Evolutionary conservation across 92 coral and sea anemone genomes (phyloP).

Genomic region (Zoanthus solanderi): DNA sequence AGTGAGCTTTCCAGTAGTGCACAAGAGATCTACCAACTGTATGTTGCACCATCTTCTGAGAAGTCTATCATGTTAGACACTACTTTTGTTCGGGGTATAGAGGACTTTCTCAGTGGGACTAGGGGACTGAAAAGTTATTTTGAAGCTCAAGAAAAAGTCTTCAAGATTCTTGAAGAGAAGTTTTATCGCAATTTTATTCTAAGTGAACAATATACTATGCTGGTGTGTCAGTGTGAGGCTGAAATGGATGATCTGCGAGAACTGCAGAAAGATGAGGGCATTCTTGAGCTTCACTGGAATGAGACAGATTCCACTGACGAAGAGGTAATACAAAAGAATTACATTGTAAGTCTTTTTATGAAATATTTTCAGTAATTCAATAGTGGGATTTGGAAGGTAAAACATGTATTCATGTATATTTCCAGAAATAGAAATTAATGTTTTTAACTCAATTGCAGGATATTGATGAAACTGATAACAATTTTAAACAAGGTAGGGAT

Average conservation of each 20-base stretch:
- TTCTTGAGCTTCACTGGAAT: slow-evolving; percentile 82
- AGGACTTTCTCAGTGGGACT: slow-evolving; percentile 82
- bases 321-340: slow-evolving; percentile 64
- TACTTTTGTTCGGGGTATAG: slow-evolving; percentile 88
- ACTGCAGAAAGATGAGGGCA: slow-evolving; percentile 78
- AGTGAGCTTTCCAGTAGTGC: slow-evolving; percentile 87
- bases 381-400: too few relatives aligned
- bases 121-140: slow-evolving; percentile 81
- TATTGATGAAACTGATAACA: too few relatives aligned
- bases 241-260: slow-evolving; percentile 94
- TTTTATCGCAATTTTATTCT: slow-evolving; percentile 94
- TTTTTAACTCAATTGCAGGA: too few relatives aligned
- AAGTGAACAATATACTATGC: slow-evolving; percentile 91
- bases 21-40: slow-evolving; percentile 92
- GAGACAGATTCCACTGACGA: slow-evolving; percentile 82
- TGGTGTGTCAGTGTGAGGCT: slow-evolving; percentile 92
- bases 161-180: slow-evolving; percentile 80
- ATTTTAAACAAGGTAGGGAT: too few relatives aligned
- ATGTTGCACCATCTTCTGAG: slow-evolving; percentile 92
- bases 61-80: slow-evolving; percentile 94
- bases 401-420: too few relatives aligned
- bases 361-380: too few relatives aligned
- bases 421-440: too few relatives aligned
- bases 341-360: too few relatives aligned
- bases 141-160: slow-evolving; percentile 90